These are phyloP conservation scores for Drosophila simulans DNA, from an alignment of 1,140 invertebrate species.

Conservation along the genomic window DNA sequence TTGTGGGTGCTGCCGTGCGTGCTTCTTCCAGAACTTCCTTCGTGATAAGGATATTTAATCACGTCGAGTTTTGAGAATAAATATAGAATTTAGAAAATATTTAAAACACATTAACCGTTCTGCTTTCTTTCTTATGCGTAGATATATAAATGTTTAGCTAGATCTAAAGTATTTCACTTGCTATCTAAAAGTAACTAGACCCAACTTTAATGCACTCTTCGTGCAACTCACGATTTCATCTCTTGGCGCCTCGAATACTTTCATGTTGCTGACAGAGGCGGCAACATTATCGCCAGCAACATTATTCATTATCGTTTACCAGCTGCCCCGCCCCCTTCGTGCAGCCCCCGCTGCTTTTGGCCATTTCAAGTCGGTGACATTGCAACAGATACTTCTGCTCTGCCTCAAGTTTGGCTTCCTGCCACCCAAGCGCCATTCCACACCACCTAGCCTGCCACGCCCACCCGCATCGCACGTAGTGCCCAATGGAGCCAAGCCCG, in stretches of 20 bases:
- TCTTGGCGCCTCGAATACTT: slow-evolving; percentile 5
- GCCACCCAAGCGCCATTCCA: not conserved
- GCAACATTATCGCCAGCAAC: slow-evolving; percentile 75
- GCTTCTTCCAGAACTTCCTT: not conserved
- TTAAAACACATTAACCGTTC: no score
- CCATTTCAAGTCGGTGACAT: slow-evolving; percentile 74
- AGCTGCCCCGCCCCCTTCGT: not conserved
- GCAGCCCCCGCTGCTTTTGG: slow-evolving; percentile 1
- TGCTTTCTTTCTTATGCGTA: no score
- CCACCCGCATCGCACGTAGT: not conserved
- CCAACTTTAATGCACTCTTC: no score
- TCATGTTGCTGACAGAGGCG: slow-evolving; percentile 56
- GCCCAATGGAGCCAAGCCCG: slow-evolving; percentile 8
- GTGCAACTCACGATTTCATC: slow-evolving; percentile 19
- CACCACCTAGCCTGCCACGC: not conserved
- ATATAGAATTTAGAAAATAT: no score
- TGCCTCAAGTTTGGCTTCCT: slow-evolving; percentile 57
- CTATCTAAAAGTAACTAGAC: no score
- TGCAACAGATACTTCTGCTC: slow-evolving; percentile 70
- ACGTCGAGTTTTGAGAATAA: no score
- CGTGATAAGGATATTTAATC: not conserved
- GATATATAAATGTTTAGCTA: no score
- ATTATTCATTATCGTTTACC: slow-evolving; percentile 76
- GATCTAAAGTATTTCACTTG: no score
- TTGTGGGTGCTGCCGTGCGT: not conserved